Conservation (phyloP, 2,888 invertebrate species). For the Drosophila borealis region DNA sequence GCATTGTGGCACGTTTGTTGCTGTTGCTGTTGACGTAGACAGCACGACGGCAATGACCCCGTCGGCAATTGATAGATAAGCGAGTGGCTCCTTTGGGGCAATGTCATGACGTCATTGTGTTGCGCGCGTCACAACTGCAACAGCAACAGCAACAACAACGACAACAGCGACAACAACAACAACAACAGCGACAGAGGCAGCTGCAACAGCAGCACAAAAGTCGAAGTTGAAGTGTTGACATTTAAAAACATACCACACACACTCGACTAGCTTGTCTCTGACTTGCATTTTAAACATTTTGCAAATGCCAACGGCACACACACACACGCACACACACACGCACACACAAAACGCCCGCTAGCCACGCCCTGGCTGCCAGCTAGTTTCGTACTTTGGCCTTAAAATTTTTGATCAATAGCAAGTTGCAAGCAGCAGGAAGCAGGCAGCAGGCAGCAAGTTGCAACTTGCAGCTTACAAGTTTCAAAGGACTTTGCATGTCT, state of each 20-base stretch:
- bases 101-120: conserved; percentile 64
- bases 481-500: conserved; percentile 44
- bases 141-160: conserved; percentile 6
- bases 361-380: conserved; percentile 10
- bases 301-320: conserved; percentile 54
- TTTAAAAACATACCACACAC: conserved; percentile 53
- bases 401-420: conserved; percentile 20
- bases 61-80: conserved; percentile 62
- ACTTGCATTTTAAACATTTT: conserved; percentile 53
- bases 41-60: conserved; percentile 62
- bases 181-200: not conserved
- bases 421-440: conserved; percentile 11
- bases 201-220: conserved; percentile 54
- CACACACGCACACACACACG: conserved; percentile 9
- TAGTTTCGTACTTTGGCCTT: conserved; percentile 29
- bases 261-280: conserved; percentile 41
- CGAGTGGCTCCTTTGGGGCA: conserved; percentile 24
- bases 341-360: conserved; percentile 5
- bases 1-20: conserved; percentile 13
- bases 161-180: conserved; percentile 8
- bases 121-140: conserved; percentile 59
- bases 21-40: conserved; percentile 55
- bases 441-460: conserved; percentile 19
- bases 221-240: conserved; percentile 79
- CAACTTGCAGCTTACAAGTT: conserved; percentile 38